phyloP scores from a whole-genome alignment of 1,140 invertebrate species.

The Nylanderia fulva region DNA sequence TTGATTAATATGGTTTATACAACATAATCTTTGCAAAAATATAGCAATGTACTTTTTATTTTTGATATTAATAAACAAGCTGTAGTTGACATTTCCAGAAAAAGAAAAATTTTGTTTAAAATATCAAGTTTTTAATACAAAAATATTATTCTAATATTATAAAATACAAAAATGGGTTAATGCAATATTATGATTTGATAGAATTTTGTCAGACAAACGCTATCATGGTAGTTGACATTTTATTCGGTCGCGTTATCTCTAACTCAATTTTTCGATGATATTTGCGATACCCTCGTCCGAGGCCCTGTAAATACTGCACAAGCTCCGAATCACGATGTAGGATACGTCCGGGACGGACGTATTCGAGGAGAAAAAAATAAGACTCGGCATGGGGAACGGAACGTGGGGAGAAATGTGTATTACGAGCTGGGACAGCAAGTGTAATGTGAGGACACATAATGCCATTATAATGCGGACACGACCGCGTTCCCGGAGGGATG shows the following conservation, averaged over 20 bases:
- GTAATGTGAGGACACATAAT: constrained; percentile 83
- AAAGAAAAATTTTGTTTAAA: not conserved
- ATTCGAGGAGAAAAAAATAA: constrained; percentile 65
- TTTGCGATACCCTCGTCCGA: not conserved
- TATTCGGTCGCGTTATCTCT: constrained; percentile 25
- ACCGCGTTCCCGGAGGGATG: constrained; percentile 77
- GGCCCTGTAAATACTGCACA: constrained; percentile 51
- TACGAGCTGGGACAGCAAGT: constrained; percentile 68
- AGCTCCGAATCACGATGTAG: constrained; percentile 53
- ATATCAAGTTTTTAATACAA: not conserved
- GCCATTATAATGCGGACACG: constrained; percentile 84
- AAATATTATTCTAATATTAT: not conserved
- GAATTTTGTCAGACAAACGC: constrained; percentile 6
- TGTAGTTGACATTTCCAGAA: not conserved
- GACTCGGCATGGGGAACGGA: constrained; percentile 51
- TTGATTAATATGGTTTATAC: not conserved
- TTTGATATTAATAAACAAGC: not conserved
- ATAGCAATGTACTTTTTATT: not conserved
- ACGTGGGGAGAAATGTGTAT: constrained; percentile 69
- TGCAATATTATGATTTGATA: constrained; percentile 5
- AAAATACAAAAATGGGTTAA: not conserved
- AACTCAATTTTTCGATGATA: constrained; percentile 39
- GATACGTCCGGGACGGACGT: constrained; percentile 41
- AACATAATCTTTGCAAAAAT: not conserved
- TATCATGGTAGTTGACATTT: not conserved